phyloP scores from a whole-genome alignment of 2,888 invertebrate species.

The Abscondita cerata region DNA sequence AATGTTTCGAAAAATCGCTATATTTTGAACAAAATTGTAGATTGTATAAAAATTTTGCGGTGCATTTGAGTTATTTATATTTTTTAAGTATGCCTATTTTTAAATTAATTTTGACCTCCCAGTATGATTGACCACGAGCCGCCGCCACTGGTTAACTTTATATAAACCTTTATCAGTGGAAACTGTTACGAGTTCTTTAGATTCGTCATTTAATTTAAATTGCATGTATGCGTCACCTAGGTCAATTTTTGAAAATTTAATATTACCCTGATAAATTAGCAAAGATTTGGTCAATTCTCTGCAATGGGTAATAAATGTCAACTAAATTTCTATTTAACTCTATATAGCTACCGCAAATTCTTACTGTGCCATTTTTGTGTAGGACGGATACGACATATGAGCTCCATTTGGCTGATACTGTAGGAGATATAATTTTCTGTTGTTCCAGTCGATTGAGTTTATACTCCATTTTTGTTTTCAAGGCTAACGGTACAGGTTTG shows the following conservation, averaged over 20 bases:
- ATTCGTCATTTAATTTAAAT: constrained; percentile 43
- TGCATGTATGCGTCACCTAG: constrained; percentile 47
- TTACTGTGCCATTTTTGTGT: not conserved
- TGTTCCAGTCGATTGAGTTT: not conserved
- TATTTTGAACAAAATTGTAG: too few species aligned
- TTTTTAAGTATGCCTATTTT: too few species aligned
- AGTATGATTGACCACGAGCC: too few species aligned
- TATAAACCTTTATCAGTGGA: constrained; percentile 51
- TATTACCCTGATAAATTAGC: not conserved
- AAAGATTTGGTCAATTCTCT: too few species aligned
- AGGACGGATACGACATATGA: not conserved
- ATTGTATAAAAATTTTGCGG: too few species aligned
- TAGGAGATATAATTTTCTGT: not conserved
- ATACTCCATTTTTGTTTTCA: not conserved
- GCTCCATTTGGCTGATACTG: not conserved
- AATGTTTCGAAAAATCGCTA: too few species aligned
- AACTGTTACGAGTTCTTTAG: constrained; percentile 44
- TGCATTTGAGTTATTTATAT: too few species aligned
- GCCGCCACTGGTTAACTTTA: too few species aligned
- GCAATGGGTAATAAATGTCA: too few species aligned
- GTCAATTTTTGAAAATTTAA: constrained; percentile 26
- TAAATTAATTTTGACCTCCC: too few species aligned
- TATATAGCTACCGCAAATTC: too few species aligned
- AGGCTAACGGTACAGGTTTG: not conserved
- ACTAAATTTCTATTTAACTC: too few species aligned